Evolutionary conservation across 1,140 invertebrate species (phyloP), one percentile per base, ranked within the genome.

Genomic region (Physella acuta): DNA sequence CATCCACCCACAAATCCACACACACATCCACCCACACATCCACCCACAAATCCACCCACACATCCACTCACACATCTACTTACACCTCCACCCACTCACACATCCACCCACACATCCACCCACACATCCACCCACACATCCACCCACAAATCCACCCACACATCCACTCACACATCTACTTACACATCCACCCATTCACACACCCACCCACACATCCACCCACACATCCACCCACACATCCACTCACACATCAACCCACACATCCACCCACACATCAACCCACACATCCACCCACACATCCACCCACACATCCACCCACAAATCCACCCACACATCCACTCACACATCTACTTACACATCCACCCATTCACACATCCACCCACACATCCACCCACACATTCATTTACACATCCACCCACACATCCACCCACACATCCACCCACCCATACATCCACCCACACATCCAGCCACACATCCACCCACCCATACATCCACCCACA

Each of bases 1-100:
- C 36, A 64, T 33, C 28, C 62, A 66, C 17, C 36, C 63, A 52
- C 34, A 53, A 30, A 66, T 39, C 36, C 24, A 53, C 44, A 26
- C 26, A 30, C 8, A 28, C 62, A 24, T 36, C 8, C 20, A 44
- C 20, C n/a, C 36, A 51, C 37, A 24, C 62, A 51, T 24, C 11
- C 28, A 49, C 39, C 44, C 39, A 51, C 16, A 44, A 37, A 64
- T 33, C 28, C 62, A 64, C 3, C 31, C 39, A 49, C 44, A 64
- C 39, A 64, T 36, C 37, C 8, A 55, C 28, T 24, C 28, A 11
- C 5, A 5, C 28, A 14, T 55, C 8, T 30, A 55, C 24, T 24
- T 14, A 55, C 53, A 14, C 28, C 8, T 5, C 39, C 39, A 11
- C 20, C 8, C 20, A 44, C 20, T 20, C 8, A 30, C 20, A 8